phyloP scores from a whole-genome alignment of 2,797 vertebrate genomes.

The Chaunax sp. region DNA sequence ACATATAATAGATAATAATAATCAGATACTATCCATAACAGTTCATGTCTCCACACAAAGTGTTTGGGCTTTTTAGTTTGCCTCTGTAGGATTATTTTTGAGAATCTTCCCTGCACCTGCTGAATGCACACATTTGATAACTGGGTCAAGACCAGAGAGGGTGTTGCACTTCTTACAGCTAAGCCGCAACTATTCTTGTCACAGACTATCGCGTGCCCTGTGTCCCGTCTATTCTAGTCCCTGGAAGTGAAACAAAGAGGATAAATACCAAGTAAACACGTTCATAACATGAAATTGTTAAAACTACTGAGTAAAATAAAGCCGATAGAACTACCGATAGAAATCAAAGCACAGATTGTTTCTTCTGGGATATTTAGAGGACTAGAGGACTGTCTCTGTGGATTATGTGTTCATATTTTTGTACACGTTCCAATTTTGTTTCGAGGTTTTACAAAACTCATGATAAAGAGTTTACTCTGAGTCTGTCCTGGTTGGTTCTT shows the following conservation, averaged over 20 bases:
- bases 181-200: conserved; percentile 79
- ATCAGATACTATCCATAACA: background rate
- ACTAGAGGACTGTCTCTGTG: background rate
- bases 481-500: background rate
- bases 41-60: conserved; percentile 4
- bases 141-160: conserved; percentile 77
- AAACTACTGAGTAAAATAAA: conserved; percentile 32
- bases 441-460: background rate
- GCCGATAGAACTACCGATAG: background rate
- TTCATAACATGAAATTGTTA: conserved; percentile 54
- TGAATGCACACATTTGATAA: conserved; percentile 75
- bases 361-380: conserved; percentile 23
- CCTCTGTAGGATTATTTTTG: conserved; percentile 56
- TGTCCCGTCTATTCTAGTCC: conserved; percentile 66
- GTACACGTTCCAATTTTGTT: background rate
- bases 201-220: conserved; percentile 65
- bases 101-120: conserved; percentile 72
- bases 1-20: background rate
- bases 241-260: conserved; percentile 66
- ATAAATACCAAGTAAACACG: conserved; percentile 65
- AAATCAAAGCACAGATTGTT: conserved; percentile 21
- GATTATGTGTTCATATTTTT: conserved; percentile 5
- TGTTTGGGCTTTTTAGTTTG: conserved; percentile 46
- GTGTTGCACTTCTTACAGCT: conserved; percentile 74
- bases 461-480: background rate